phyloP scores from a whole-genome alignment of 1,140 invertebrate species.

The Lineus longissimus region DNA sequence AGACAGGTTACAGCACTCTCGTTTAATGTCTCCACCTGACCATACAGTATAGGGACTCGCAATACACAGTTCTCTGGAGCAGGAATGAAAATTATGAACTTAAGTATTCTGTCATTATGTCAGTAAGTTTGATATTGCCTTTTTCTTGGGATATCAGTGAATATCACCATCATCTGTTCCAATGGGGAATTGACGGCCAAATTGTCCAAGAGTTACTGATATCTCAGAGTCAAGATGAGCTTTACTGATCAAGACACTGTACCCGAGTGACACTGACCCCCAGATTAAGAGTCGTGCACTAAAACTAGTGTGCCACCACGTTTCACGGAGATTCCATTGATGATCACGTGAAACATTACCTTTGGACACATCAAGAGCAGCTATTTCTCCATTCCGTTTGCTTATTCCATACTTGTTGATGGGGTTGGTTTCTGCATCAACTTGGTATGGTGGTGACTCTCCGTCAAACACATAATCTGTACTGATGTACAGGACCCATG shows the following conservation, averaged over 20 bases:
- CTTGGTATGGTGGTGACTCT: conserved; percentile 56
- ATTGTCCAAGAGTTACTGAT: no score
- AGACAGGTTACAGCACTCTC: conserved; percentile 60
- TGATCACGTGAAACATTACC: conserved; percentile 31
- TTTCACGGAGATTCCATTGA: no score
- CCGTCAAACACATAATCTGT: conserved; percentile 65
- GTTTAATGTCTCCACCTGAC: conserved; percentile 53
- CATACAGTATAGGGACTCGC: conserved; percentile 59
- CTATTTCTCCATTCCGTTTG: conserved; percentile 58
- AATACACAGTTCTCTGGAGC: conserved; percentile 53
- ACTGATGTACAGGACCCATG: conserved; percentile 59
- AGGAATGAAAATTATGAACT: conserved; percentile 18
- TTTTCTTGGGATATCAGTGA: no score
- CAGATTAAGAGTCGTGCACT: no score
- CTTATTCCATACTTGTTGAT: conserved; percentile 60
- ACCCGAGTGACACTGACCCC: no score
- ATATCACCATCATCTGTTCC: no score
- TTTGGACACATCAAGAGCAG: conserved; percentile 33
- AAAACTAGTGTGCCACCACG: no score
- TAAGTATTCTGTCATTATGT: no score
- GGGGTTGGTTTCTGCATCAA: conserved; percentile 53
- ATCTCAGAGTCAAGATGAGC: no score
- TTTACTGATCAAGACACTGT: no score
- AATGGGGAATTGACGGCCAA: no score
- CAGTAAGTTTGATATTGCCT: no score